Base-by-base conservation (phyloP, 2,888 invertebrate species). In the Pemphredon lugubris region DNA sequence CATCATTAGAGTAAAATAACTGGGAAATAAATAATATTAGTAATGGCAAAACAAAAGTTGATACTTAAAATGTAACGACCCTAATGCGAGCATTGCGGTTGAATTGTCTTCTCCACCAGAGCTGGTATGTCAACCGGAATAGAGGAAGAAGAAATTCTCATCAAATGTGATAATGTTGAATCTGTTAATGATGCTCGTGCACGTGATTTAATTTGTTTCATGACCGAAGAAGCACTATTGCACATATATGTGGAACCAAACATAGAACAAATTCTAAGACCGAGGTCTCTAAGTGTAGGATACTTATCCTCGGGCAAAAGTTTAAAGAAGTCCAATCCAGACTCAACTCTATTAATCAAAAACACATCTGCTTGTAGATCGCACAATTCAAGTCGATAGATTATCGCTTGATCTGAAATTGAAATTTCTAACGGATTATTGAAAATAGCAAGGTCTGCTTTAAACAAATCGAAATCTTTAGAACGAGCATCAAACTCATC, bases 181-280 rank as follows among this genome's bases (percentile, higher is more conserved):
- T 55, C 54, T 21, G 26, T 55, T n/a, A 54, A 32, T 1, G 11
- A 11, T 3, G 40, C 18, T 16, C 48, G 48, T 18, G 26, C 13
- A 1, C 40, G 30, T 1, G 45, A 30, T 53, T 54, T 53, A 18
- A 26, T 45, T 9, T 13, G 11, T 14, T 45, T 42, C 40, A 63
- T 54, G 54, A 30, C 54, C 1, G 47, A 63, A 13, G 48, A 63
- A 2, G 54, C 39, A 23, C 54, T 21, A 48, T 63, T 54, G 30
- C 54, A 54, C 14, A 54, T 48, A 54, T 63, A 63, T 14, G 47
- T 54, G 1, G 47, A 32, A 0, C 63, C 54, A 32, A 55, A 93
- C 93, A 88, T 93, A 91, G 82, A 93, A 93, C 42, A 91, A 91
- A 1, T 92, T 91, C 13, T 93, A 92, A n/a, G 91, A 90, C 14